Evolutionary conservation across 2,888 invertebrate genomes (phyloP).

Genomic region (Sturmia bella): DNA sequence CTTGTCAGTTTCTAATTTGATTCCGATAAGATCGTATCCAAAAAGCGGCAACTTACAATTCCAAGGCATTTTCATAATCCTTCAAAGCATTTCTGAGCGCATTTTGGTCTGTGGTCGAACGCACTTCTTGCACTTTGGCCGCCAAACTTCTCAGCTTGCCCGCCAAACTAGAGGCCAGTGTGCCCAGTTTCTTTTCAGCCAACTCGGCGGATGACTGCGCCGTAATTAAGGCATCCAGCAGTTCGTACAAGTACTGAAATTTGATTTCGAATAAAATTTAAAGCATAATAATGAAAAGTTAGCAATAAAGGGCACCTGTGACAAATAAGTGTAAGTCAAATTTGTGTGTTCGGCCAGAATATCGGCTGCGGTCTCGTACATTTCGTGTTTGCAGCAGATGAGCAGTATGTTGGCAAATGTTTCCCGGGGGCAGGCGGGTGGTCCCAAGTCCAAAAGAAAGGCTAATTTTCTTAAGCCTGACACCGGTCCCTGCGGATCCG

Average conservation of each 20-base stretch:
- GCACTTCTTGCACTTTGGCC: constrained; percentile 96
- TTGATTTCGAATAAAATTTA: neutral
- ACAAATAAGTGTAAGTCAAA: constrained; percentile 96
- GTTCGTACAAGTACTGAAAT: constrained; percentile 92
- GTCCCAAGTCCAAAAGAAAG: constrained; percentile 96
- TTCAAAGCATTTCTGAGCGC: constrained; percentile 94
- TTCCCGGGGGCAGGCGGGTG: constrained; percentile 93
- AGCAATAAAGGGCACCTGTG: constrained; percentile 83
- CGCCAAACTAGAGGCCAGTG: constrained; percentile 94
- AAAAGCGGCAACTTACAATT: constrained; percentile 84
- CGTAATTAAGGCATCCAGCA: constrained; percentile 97
- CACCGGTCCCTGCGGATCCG: constrained; percentile 95
- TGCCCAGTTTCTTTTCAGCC: constrained; percentile 97
- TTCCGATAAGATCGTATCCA: too few species aligned
- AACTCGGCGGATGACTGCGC: constrained; percentile 98
- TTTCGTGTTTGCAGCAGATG: constrained; percentile 98
- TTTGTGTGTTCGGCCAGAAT: constrained; percentile 98
- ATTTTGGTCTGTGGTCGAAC: constrained; percentile 93
- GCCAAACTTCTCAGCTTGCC: constrained; percentile 94
- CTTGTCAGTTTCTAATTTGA: too few species aligned
- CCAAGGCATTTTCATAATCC: constrained; percentile 93
- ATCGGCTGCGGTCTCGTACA: constrained; percentile 98
- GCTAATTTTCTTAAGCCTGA: constrained; percentile 91
- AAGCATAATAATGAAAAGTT: neutral
- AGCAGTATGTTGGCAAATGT: constrained; percentile 97